Evolutionary conservation across 1,140 invertebrate genomes (phyloP).

Genomic region (Ericerus pela): DNA sequence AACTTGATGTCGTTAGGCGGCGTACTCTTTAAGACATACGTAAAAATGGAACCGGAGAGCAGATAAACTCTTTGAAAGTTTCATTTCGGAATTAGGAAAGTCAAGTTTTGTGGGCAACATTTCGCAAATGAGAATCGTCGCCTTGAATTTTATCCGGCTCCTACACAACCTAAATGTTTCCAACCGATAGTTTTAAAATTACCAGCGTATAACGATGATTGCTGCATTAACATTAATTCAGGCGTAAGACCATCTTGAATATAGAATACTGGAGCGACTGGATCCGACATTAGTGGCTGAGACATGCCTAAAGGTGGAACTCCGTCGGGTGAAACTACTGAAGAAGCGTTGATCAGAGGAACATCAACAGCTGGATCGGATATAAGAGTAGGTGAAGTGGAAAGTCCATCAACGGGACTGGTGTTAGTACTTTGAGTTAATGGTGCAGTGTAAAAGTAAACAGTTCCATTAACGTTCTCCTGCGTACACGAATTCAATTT

Average conservation of each 20-base stretch:
- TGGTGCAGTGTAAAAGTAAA: constrained; percentile 65
- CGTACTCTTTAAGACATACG: too few species aligned
- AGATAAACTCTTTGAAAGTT: too few species aligned
- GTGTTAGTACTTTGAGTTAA: constrained; percentile 1
- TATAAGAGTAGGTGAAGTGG: not conserved
- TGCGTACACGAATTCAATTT: constrained; percentile 30
- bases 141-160: too few species aligned
- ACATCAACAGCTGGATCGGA: not conserved
- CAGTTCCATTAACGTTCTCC: constrained; percentile 86
- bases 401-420: not conserved
- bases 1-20: too few species aligned
- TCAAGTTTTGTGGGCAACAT: too few species aligned
- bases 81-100: too few species aligned
- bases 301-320: not conserved
- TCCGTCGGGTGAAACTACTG: not conserved
- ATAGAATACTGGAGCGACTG: not conserved
- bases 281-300: not conserved
- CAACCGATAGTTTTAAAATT: too few species aligned
- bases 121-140: too few species aligned
- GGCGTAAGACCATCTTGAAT: constrained; percentile 1
- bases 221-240: constrained; percentile 1
- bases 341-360: not conserved
- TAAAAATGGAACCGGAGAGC: too few species aligned
- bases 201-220: too few species aligned
- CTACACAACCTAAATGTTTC: too few species aligned